These are phyloP conservation scores for Sphaeramia orbicularis DNA, from an alignment of 2,797 vertebrate genomes.

Conservation along the genomic window DNA sequence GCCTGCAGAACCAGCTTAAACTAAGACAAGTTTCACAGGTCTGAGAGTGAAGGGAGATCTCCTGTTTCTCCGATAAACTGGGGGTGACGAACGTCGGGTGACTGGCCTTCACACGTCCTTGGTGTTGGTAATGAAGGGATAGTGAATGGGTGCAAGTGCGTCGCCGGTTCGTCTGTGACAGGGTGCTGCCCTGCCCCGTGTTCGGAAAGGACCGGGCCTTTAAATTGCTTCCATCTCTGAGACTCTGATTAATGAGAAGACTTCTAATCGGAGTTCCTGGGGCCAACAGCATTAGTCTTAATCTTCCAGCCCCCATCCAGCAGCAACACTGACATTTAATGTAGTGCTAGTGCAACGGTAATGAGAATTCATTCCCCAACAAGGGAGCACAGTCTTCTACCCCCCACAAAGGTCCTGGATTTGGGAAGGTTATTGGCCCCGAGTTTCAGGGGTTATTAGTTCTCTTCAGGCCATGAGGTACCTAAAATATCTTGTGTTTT, in stretches of 20 bases:
- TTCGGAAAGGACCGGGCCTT: conserved; percentile 77
- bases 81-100: conserved; percentile 61
- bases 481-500: conserved; percentile 77
- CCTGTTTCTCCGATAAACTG: conserved; percentile 65
- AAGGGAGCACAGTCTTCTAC: conserved; percentile 63
- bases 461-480: conserved; percentile 79
- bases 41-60: conserved; percentile 45
- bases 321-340: conserved; percentile 86
- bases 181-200: conserved; percentile 82
- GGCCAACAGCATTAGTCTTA: conserved; percentile 87
- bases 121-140: conserved; percentile 75
- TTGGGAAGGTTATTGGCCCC: conserved; percentile 77
- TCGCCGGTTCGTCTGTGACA: conserved; percentile 67
- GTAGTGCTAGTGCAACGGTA: conserved; percentile 83
- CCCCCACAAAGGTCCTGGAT: conserved; percentile 63
- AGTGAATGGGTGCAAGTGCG: conserved; percentile 70
- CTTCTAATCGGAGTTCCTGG: conserved; percentile 86
- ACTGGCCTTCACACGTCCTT: conserved; percentile 82
- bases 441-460: conserved; percentile 80
- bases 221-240: conserved; percentile 85
- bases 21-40: conserved; percentile 2
- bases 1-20: neutral
- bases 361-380: conserved; percentile 83
- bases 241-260: conserved; percentile 87
- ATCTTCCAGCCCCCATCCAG: conserved; percentile 80